These are phyloP conservation scores for Macrobrachium nipponense DNA, from an alignment of 1,140 invertebrate species.

Conservation along the genomic window DNA sequence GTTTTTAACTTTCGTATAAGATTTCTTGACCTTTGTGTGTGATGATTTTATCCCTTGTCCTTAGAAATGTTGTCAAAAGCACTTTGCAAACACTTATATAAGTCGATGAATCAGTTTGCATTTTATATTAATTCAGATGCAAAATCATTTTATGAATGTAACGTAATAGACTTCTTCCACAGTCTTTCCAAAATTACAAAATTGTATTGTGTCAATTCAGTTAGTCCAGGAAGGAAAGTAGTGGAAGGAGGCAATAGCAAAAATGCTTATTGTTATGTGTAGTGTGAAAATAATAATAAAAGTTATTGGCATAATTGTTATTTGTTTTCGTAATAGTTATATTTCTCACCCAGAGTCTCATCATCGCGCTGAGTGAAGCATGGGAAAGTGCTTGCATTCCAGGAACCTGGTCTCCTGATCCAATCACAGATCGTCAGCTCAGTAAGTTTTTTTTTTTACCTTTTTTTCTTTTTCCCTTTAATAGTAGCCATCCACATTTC, in stretches of 20 bases:
- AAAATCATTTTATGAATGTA: too few species aligned
- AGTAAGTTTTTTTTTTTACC: conserved; percentile 9
- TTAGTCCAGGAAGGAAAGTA: neutral
- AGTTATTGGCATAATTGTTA: neutral
- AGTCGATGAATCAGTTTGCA: too few species aligned
- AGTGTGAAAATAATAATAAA: neutral
- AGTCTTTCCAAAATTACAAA: neutral
- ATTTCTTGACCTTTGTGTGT: too few species aligned
- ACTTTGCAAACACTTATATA: too few species aligned
- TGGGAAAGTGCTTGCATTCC: conserved; percentile 40
- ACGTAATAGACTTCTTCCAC: too few species aligned
- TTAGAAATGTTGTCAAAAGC: too few species aligned
- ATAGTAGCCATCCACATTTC: too few species aligned
- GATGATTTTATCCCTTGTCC: too few species aligned
- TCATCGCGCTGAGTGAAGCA: neutral
- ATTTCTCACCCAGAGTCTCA: conserved; percentile 4
- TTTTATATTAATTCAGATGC: too few species aligned
- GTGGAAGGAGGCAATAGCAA: neutral
- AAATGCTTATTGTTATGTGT: neutral
- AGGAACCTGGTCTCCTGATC: conserved; percentile 43
- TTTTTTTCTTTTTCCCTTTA: neutral
- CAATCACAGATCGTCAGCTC: conserved; percentile 29
- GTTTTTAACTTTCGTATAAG: too few species aligned
- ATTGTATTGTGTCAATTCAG: neutral
- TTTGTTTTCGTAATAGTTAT: neutral